Percentiles rank a stretch among this genome's conserved stretches.
Evolutionary conservation across 2,797 vertebrate genomes (phyloP).

Genomic region (Pseudochaenichthys georgianus): DNA sequence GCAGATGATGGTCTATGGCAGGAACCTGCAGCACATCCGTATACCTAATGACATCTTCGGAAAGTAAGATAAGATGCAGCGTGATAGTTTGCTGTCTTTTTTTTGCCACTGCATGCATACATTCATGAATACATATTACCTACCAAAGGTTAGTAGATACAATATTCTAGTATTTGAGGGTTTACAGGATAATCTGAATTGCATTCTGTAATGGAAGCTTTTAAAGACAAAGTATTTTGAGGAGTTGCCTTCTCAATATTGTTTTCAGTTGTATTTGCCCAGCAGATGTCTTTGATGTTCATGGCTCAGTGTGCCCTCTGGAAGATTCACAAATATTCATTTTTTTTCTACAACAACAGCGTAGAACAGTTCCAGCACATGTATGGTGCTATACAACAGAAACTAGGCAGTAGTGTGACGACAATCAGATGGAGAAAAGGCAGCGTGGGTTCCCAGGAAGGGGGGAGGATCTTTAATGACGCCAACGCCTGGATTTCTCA

Average conservation of each 20-base stretch:
- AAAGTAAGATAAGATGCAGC: slow-evolving; percentile 59
- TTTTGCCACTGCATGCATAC: slow-evolving; percentile 6
- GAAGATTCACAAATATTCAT: slow-evolving; percentile 18
- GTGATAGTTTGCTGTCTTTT: neutral
- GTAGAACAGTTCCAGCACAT: slow-evolving; percentile 59
- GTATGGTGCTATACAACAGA: slow-evolving; percentile 45
- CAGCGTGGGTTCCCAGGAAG: slow-evolving; percentile 67
- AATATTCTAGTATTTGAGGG: neutral
- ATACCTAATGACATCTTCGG: slow-evolving; percentile 53
- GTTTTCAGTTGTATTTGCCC: slow-evolving; percentile 1
- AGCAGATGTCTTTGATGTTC: slow-evolving; percentile 22
- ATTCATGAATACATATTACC: neutral
- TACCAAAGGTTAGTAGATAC: neutral
- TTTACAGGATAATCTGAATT: neutral
- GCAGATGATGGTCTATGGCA: slow-evolving; percentile 54
- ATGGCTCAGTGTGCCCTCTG: neutral
- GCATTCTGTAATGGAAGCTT: neutral
- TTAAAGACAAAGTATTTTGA: neutral
- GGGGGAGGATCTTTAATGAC: slow-evolving; percentile 67
- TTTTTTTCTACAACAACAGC: slow-evolving; percentile 59
- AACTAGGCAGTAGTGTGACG: slow-evolving; percentile 24
- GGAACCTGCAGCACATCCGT: slow-evolving; percentile 64
- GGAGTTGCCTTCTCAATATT: neutral
- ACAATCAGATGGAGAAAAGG: slow-evolving; percentile 41
- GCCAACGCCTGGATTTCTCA: slow-evolving; percentile 83